A percentile compares a stretch with the other conserved stretches of the same genome.
These are phyloP conservation scores for Cygnus olor DNA, from an alignment of 2,797 vertebrate species.

Conservation along the genomic window DNA sequence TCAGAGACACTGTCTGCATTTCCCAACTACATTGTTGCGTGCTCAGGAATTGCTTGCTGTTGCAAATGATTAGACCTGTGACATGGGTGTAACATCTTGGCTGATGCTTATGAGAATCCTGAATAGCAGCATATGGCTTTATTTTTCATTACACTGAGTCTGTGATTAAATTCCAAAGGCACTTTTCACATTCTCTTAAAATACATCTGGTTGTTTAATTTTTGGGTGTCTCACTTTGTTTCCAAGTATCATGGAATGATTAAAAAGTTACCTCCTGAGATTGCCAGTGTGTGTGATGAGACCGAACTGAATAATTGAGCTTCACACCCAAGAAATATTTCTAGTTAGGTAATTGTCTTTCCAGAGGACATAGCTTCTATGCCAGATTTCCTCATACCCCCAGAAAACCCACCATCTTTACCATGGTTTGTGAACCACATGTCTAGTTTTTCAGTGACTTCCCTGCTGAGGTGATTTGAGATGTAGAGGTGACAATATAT, in stretches of 20 bases:
- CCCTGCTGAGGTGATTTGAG: not conserved
- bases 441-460: not conserved
- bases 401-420: not conserved
- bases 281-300: not conserved
- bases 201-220: conserved; percentile 37
- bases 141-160: conserved; percentile 30
- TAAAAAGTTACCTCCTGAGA: conserved; percentile 22
- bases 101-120: conserved; percentile 16
- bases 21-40: not conserved
- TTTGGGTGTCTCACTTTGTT: conserved; percentile 20
- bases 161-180: conserved; percentile 54
- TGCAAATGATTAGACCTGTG: conserved; percentile 26
- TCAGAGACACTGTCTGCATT: not conserved
- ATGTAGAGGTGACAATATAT: not conserved
- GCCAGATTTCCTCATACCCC: not conserved
- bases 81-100: not conserved
- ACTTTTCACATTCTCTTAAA: conserved; percentile 29
- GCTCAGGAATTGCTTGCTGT: not conserved
- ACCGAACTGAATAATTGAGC: not conserved
- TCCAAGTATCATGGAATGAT: not conserved
- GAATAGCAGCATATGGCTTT: not conserved
- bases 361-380: not conserved
- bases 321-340: conserved; percentile 7
- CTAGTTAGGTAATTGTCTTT: not conserved
- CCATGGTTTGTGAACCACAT: not conserved